Base-by-base conservation (phyloP, 2,797 vertebrate species). In the Lepilemur ruficaudatus region DNA sequence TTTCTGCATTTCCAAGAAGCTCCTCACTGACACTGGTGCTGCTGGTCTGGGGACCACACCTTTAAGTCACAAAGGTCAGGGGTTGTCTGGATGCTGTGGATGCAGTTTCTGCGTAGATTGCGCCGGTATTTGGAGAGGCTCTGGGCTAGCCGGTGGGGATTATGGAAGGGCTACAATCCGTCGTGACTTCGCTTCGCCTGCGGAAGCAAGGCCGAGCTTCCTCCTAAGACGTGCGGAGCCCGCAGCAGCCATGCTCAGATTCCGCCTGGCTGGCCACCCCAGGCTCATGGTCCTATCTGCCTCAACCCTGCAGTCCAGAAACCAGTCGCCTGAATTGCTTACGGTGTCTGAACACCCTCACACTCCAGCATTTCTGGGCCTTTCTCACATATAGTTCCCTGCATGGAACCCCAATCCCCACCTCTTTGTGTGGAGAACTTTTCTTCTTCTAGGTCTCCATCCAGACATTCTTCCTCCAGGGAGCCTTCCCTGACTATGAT, bases 101-200 rank as follows among this genome's bases (percentile, higher is more conserved):
- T 4, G 2, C 18, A 10, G 22, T 25, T 25, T 41, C 41, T 28
- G 22, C 28, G 2, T 17, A 23, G 55, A 5, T 30, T 4, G 18
- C 5, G 5, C 35, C n/a, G 43, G 14, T 48, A 18, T 72, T n/a
- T 72, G 35, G 12, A 65, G 57, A 75, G 14, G 23, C 23, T 43
- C n/a, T 22, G 55, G 50, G 32, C 28, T 20, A 4, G 2, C 46
- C 18, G 7, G 30, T 46, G 35, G 76, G 72, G 75, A 78, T 76
- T 17, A 12, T 18, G 0, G 0, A 48, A 25, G 35, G 10, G 25
- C 13, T 35, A 4, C 14, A 30, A 52, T 28, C 4, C 18, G 35
- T 41, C 23, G 0, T 4, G 20, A 48, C 9, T 30, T 28, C 67
- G 25, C 41, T 81, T 70, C 28, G 41, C 79, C 63, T 57, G 81